These are phyloP conservation scores for Pristionchus fissidentatus DNA, from an alignment of 2,888 invertebrate species.

Conservation along the genomic window DNA sequence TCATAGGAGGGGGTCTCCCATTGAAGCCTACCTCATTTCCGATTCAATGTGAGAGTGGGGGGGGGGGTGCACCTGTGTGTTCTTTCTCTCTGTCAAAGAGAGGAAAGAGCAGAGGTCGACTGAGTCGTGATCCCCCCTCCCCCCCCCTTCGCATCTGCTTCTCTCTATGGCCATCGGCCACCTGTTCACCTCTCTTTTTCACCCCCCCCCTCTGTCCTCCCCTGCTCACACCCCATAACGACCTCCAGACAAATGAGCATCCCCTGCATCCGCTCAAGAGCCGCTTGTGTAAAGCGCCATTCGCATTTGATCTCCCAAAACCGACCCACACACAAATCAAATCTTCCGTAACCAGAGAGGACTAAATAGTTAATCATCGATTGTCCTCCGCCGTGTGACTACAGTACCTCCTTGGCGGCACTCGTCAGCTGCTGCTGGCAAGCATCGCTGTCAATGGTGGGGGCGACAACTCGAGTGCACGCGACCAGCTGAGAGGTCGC, in stretches of 20 bases:
- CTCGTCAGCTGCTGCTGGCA: slow-evolving; percentile 89
- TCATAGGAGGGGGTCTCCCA: background rate
- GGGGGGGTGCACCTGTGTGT: slow-evolving; percentile 18
- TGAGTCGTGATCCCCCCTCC: background rate
- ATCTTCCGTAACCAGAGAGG: background rate
- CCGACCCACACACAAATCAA: background rate
- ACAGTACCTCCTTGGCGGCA: slow-evolving; percentile 85
- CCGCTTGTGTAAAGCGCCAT: slow-evolving; percentile 14
- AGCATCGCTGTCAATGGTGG: slow-evolving; percentile 80
- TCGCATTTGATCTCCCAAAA: slow-evolving; percentile 4
- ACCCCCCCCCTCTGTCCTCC: slow-evolving; percentile 2
- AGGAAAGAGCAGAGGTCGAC: background rate
- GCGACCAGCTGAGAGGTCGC: slow-evolving; percentile 96
- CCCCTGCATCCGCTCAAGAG: background rate
- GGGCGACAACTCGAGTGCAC: slow-evolving; percentile 79
- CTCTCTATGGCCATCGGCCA: slow-evolving; percentile 19
- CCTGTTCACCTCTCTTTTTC: slow-evolving; percentile 46
- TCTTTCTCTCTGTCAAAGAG: slow-evolving; percentile 10
- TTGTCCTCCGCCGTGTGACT: background rate
- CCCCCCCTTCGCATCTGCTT: background rate
- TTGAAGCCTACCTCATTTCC: background rate
- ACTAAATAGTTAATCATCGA: background rate
- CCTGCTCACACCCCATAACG: slow-evolving; percentile 26
- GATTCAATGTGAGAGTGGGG: too few species aligned
- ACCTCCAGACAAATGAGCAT: slow-evolving; percentile 17